phyloP scores from a whole-genome alignment of 2,797 vertebrate genomes.

The Sebastiscus albofasciatus region DNA sequence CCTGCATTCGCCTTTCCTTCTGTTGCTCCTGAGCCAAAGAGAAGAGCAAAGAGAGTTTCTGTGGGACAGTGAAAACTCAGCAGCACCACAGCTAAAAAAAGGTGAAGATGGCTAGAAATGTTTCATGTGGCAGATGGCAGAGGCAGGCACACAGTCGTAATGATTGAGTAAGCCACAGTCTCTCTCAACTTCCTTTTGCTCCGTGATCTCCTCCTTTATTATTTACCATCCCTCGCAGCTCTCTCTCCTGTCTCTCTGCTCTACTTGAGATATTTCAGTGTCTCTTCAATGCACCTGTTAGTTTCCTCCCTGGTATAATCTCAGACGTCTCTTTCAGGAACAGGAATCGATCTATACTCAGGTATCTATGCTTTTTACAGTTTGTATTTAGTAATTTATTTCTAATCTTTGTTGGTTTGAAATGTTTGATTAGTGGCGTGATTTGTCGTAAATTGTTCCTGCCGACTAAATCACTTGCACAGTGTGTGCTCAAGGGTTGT shows the following conservation, averaged over 20 bases:
- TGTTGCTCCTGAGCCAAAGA: neutral
- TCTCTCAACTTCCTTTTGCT: slow-evolving; percentile 30
- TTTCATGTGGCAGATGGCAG: slow-evolving; percentile 63
- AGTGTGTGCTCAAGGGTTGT: neutral
- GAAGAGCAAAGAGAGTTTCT: slow-evolving; percentile 4
- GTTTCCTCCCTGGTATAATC: neutral
- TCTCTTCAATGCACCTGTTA: slow-evolving; percentile 1
- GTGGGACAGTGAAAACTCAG: slow-evolving; percentile 14
- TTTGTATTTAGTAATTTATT: neutral
- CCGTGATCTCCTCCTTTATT: slow-evolving; percentile 36
- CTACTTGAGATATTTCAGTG: slow-evolving; percentile 6
- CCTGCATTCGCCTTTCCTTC: neutral
- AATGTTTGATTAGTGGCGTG: neutral
- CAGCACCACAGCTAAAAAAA: slow-evolving; percentile 15
- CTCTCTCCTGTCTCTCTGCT: slow-evolving; percentile 11
- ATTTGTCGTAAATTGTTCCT: neutral
- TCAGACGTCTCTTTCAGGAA: neutral
- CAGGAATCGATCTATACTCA: neutral
- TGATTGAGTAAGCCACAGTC: slow-evolving; percentile 33
- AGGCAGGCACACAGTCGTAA: slow-evolving; percentile 39
- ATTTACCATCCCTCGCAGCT: slow-evolving; percentile 25
- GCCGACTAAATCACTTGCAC: neutral
- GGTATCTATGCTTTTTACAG: neutral
- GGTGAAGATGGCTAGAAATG: slow-evolving; percentile 29
- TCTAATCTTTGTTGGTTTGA: neutral